A percentile compares a stretch with the other conserved stretches of the same genome.
Conservation (phyloP, 2,113 vertebrate genomes). For the Holacanthus passer region DNA sequence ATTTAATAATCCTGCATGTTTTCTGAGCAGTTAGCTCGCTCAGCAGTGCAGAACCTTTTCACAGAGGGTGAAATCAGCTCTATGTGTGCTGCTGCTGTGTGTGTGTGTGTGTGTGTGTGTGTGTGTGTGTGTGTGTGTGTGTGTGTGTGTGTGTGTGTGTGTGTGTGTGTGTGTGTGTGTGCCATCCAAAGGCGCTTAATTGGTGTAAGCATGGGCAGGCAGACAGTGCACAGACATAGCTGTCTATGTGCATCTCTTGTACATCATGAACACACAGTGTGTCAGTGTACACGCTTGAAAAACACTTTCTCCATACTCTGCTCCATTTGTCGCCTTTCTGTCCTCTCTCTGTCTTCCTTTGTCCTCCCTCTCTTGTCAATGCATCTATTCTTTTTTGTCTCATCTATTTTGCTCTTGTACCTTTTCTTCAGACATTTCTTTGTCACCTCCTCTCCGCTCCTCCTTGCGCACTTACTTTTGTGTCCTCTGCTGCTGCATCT, state of each 20-base stretch:
- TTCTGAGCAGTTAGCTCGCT: conserved; percentile 40
- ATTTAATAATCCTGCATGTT: conserved; percentile 57
- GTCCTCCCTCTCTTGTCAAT: neutral
- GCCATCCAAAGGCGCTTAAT: conserved; percentile 32
- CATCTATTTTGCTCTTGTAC: neutral
- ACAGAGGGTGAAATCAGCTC: conserved; percentile 37
- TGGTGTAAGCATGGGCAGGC: conserved; percentile 32
- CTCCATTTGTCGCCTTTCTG: neutral
- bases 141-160: neutral
- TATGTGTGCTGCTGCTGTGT: conserved; percentile 1
- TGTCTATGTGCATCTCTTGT: no score
- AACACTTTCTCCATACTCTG: neutral
- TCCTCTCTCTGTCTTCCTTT: neutral
- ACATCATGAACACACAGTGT: no score
- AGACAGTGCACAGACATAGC: neutral
- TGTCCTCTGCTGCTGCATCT: conserved; percentile 5
- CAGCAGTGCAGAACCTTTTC: conserved; percentile 42
- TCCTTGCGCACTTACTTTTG: conserved; percentile 16
- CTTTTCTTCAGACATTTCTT: neutral
- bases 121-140: conserved; percentile 23
- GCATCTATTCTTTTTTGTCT: neutral
- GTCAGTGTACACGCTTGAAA: no score
- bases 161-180: conserved; percentile 14
- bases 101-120: conserved; percentile 14
- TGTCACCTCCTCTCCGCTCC: neutral